These are phyloP conservation scores for Drosophila saltans DNA, from an alignment of 1,140 invertebrate genomes.

Conservation along the genomic window DNA sequence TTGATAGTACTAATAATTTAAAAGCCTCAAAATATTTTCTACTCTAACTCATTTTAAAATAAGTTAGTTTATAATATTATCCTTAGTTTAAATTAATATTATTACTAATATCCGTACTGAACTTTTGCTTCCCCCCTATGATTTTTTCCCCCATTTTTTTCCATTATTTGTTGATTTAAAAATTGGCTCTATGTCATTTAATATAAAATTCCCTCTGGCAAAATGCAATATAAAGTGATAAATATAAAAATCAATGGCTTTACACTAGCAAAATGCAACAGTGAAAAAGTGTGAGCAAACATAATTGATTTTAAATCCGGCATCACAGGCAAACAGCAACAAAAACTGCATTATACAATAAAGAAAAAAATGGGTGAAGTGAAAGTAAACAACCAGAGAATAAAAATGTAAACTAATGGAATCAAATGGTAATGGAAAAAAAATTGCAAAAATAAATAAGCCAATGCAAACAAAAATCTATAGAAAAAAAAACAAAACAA, in stretches of 20 bases:
- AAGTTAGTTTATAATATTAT: no score
- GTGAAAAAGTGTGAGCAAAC: slow-evolving; percentile 17
- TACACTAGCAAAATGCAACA: slow-evolving; percentile 30
- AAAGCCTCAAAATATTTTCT: no score
- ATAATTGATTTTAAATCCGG: slow-evolving; percentile 57
- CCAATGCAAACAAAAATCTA: not conserved
- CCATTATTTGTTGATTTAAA: slow-evolving; percentile 22
- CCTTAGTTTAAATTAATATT: no score
- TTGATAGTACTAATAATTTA: no score
- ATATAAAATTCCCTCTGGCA: slow-evolving; percentile 19
- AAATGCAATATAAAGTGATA: slow-evolving; percentile 38
- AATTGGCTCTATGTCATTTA: slow-evolving; percentile 24
- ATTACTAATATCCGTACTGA: no score
- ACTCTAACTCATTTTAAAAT: no score
- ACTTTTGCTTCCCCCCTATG: no score
- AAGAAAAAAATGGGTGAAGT: slow-evolving; percentile 29
- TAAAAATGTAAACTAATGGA: slow-evolving; percentile 17
- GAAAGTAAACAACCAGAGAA: slow-evolving; percentile 38
- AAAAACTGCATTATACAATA: slow-evolving; percentile 23
- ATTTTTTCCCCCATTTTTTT: not conserved
- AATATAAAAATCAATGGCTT: slow-evolving; percentile 38
- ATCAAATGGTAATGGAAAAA: slow-evolving; percentile 42
- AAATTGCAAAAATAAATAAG: slow-evolving; percentile 24
- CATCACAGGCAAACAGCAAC: slow-evolving; percentile 5
- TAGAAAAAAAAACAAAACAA: not conserved